Base-by-base conservation (phyloP, 1,140 invertebrate species). In the Lepidostoma basale region DNA sequence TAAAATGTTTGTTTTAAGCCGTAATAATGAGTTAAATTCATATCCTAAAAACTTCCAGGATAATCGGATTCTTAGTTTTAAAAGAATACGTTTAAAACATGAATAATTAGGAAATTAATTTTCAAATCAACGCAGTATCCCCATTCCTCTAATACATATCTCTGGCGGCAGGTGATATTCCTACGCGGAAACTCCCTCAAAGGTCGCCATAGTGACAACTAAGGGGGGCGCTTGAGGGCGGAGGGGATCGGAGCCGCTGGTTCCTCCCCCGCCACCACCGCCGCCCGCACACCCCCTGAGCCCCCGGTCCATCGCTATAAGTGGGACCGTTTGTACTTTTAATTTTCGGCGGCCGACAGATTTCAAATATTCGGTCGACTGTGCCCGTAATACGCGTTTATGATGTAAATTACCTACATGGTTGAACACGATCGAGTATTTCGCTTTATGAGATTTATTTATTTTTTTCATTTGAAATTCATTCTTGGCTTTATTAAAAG, bases 141-240 rank as follows among this genome's bases (percentile, higher is more conserved):
- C 30, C 26, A 30, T 28, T 20, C 52, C 33, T n/a, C 56, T 22
- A 30, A 18, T 40, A 39, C 56, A 62, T 54, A 54, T 54, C 49
- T 54, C 54, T 39, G 33, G 20, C 14, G 62, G 65, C 69, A 68
- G 69, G 69, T 72, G 68, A 72, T 72, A 64, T 65, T 40, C 62
- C 62, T 56, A 62, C 62, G 44, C 60, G 18, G 62, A 65, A 30
- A 47, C 58, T 67, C 68, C 62, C 69, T 72, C 70, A 72, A 72
- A 72, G 70, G 70, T 72, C 70, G 67, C 59, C 70, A 72, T 72
- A 72, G 70, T 72, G 70, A 72, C 70, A 72, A 66, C 49, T 42
- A 54, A 44, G 25, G 30, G 54, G 54, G 70, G 52, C 10, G 18
- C n/a, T 28, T 1, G 20, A 49, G 26, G 14, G 39, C 4, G 5